Conservation (phyloP, 2,113 vertebrate species). For the Hippocampus guttulatus region DNA sequence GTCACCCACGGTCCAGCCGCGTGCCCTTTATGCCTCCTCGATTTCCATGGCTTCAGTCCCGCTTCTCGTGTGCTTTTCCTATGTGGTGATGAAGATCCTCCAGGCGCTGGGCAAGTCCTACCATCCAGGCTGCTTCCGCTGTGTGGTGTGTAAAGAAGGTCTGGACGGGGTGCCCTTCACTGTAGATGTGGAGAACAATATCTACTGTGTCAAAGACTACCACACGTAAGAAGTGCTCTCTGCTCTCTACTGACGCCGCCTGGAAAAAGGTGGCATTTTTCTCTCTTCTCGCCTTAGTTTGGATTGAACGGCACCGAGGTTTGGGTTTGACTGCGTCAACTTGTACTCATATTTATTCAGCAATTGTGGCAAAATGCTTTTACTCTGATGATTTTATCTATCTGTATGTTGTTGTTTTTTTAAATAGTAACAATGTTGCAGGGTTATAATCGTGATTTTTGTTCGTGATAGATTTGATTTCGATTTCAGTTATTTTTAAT, state of each 20-base stretch:
- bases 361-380: too few species aligned
- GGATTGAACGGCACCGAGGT: neutral
- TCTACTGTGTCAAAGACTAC: slow-evolving; percentile 98
- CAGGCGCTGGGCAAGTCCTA: slow-evolving; percentile 97
- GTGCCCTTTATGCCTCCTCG: too few species aligned
- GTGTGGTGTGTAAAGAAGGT: slow-evolving; percentile 92
- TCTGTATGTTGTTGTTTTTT: too few species aligned
- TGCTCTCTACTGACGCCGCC: neutral
- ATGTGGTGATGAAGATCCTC: slow-evolving; percentile 78
- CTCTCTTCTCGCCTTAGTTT: neutral
- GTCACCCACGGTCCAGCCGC: too few species aligned
- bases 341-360: too few species aligned
- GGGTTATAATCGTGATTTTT: too few species aligned
- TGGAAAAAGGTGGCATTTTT: neutral
- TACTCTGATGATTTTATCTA: too few species aligned
- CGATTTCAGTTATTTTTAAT: too few species aligned
- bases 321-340: too few species aligned
- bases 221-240: slow-evolving; percentile 81
- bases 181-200: slow-evolving; percentile 93
- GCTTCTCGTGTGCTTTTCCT: neutral
- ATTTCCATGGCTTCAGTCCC: too few species aligned
- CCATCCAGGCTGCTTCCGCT: slow-evolving; percentile 97
- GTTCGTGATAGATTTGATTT: too few species aligned
- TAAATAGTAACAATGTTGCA: too few species aligned
- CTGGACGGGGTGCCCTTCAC: slow-evolving; percentile 97